Evolutionary conservation across 2,113 vertebrate species (phyloP).

Genomic region (Pholis gunnellus): DNA sequence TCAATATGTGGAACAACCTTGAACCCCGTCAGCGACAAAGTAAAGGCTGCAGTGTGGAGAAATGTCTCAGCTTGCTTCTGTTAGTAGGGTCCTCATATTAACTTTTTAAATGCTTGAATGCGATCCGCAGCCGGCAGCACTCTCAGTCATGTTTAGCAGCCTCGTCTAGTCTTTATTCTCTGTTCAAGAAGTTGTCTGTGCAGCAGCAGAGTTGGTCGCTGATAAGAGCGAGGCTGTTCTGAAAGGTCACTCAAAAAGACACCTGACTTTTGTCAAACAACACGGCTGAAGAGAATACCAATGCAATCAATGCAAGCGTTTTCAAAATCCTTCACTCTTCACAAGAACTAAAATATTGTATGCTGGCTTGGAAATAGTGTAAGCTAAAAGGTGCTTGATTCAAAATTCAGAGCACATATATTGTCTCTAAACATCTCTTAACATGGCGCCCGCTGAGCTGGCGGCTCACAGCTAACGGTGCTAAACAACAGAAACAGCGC

Average conservation of each 20-base stretch:
- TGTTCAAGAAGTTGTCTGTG: not conserved
- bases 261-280: not conserved
- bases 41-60: not conserved
- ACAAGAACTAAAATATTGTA: not conserved
- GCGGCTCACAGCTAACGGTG: not conserved
- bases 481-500: not conserved
- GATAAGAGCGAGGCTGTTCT: conserved; percentile 18
- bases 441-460: not conserved
- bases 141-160: not conserved
- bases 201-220: not conserved
- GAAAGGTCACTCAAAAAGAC: conserved; percentile 35
- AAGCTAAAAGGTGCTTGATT: not conserved
- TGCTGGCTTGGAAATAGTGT: not conserved
- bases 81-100: not conserved
- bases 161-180: not conserved
- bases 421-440: not conserved
- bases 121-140: not conserved
- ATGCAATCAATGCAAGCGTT: not conserved
- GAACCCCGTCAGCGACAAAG: not conserved
- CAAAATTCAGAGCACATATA: not conserved
- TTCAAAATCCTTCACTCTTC: not conserved
- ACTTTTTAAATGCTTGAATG: not conserved
- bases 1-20: conserved; percentile 20
- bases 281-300: not conserved
- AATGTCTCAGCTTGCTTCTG: conserved; percentile 1